Percentiles rank a stretch among this genome's conserved stretches.
Evolutionary conservation across 2,113 vertebrate genomes (phyloP).

Genomic region (Paradoxurus hermaphroditus): DNA sequence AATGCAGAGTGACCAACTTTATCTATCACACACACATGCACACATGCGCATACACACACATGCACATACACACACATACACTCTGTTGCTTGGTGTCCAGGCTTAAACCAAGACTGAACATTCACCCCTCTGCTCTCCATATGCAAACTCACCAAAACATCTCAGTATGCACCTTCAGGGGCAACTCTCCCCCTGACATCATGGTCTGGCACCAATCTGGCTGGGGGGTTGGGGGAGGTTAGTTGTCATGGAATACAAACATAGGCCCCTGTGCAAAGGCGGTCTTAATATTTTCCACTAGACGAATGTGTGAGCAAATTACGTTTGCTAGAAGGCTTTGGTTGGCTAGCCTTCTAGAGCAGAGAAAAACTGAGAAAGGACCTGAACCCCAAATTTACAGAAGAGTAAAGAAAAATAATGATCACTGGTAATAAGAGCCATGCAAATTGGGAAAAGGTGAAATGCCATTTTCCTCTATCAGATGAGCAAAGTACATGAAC

Average conservation of each 20-base stretch:
- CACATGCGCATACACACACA: neutral
- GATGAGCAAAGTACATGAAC: neutral
- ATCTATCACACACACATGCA: too few relatives aligned
- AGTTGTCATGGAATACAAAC: neutral
- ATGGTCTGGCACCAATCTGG: neutral
- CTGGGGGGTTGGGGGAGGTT: rapidly evolving
- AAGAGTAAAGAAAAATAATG: neutral
- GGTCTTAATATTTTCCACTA: neutral
- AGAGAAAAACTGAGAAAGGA: neutral
- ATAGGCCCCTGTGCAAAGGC: neutral
- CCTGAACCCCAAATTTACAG: neutral
- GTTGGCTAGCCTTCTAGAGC: neutral
- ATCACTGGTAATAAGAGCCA: neutral
- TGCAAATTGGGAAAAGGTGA: neutral
- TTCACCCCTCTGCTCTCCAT: neutral
- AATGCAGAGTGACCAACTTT: neutral
- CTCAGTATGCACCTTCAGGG: neutral
- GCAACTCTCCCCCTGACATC: neutral
- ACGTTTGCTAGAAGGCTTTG: neutral
- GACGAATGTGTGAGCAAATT: neutral
- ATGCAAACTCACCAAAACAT: neutral
- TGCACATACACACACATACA: neutral
- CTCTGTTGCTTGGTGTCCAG: neutral
- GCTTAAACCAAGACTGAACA: neutral
- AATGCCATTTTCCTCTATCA: neutral